A percentile compares a stretch with the other conserved stretches of the same genome.
These are phyloP conservation scores for Hemicrepidius hirtus DNA, from an alignment of 2,888 invertebrate species.

Conservation along the genomic window DNA sequence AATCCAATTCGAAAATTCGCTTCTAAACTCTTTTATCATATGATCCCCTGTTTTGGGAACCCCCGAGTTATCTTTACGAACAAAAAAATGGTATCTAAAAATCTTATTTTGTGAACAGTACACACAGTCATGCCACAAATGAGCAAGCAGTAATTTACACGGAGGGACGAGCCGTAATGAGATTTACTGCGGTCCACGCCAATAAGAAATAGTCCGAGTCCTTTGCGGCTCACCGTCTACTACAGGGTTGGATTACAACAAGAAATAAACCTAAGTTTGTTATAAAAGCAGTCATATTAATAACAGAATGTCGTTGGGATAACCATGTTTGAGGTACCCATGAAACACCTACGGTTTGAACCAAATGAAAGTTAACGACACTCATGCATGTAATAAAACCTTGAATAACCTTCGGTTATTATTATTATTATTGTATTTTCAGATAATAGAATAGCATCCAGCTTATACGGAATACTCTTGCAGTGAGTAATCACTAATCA, in stretches of 20 bases:
- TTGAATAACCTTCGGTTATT: constrained; percentile 7
- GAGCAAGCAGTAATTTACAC: constrained; percentile 66
- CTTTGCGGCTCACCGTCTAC: constrained; percentile 56
- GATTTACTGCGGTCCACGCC: constrained; percentile 66
- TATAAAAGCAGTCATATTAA: constrained; percentile 43
- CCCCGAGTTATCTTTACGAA: too few species aligned
- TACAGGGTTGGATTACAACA: constrained; percentile 56
- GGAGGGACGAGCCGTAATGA: constrained; percentile 66
- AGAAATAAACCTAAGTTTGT: constrained; percentile 48
- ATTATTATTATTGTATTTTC: constrained; percentile 36
- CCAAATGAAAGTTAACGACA: constrained; percentile 20
- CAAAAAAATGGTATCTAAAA: constrained; percentile 8
- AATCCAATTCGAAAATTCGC: background rate
- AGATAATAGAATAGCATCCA: constrained; percentile 18
- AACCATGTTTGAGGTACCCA: constrained; percentile 19
- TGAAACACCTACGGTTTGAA: constrained; percentile 18
- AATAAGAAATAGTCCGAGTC: constrained; percentile 65
- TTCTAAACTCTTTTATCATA: background rate
- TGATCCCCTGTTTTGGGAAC: background rate
- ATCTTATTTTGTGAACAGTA: constrained; percentile 60
- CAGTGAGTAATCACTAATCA: constrained; percentile 40
- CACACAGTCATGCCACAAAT: constrained; percentile 65
- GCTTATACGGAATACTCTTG: constrained; percentile 20
- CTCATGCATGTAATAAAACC: constrained; percentile 1
- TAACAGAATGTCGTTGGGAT: constrained; percentile 36